Percentiles rank a stretch among this genome's conserved stretches.
Conservation (phyloP, 2,113 vertebrate genomes). For the Ceyx melanurus region DNA sequence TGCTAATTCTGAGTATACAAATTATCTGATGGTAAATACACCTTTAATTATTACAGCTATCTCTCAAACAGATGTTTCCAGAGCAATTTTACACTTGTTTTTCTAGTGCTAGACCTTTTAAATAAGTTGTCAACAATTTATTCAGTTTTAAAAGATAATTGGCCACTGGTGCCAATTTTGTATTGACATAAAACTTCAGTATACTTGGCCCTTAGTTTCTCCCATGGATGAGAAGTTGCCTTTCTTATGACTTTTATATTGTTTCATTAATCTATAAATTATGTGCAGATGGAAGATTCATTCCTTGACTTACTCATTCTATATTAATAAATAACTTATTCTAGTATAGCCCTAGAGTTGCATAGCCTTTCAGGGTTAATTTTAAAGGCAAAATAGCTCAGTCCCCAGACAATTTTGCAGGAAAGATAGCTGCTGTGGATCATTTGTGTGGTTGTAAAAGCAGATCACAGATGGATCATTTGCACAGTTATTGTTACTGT, state of each 20-base stretch:
- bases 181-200: slow-evolving; percentile 59
- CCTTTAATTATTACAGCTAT: slow-evolving; percentile 54
- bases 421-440: slow-evolving; percentile 28
- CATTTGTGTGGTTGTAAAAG: slow-evolving; percentile 57
- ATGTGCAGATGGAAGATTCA: slow-evolving; percentile 51
- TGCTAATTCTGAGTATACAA: slow-evolving; percentile 41
- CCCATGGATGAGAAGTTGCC: slow-evolving; percentile 39
- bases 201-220: slow-evolving; percentile 25
- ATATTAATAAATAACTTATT: slow-evolving; percentile 41
- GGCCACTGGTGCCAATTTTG: slow-evolving; percentile 40
- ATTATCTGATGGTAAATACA: slow-evolving; percentile 49
- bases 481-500: slow-evolving; percentile 31
- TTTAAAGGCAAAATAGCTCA: slow-evolving; percentile 51
- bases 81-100: slow-evolving; percentile 20
- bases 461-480: slow-evolving; percentile 34
- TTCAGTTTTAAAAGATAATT: slow-evolving; percentile 53
- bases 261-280: slow-evolving; percentile 63
- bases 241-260: slow-evolving; percentile 57
- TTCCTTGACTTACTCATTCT: slow-evolving; percentile 23
- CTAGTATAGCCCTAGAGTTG: background rate
- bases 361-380: slow-evolving; percentile 53
- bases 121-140: slow-evolving; percentile 53
- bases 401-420: slow-evolving; percentile 4
- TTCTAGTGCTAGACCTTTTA: slow-evolving; percentile 44
- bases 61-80: slow-evolving; percentile 60